Base-by-base conservation (phyloP, 2,113 vertebrate species). In the Saccopteryx bilineata region DNA sequence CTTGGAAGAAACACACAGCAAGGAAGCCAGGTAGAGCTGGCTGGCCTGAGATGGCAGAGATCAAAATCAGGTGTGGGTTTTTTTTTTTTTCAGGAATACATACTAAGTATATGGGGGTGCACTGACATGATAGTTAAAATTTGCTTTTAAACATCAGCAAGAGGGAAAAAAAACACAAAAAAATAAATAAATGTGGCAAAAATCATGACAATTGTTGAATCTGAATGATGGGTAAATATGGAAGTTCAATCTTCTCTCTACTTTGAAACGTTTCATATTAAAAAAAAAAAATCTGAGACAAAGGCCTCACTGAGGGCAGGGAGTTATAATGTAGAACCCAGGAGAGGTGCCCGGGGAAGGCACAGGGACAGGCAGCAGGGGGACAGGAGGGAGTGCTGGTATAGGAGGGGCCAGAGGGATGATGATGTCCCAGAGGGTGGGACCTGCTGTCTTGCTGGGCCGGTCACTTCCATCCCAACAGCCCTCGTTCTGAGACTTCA, bases 281-380 rank as follows among this genome's bases (percentile, higher is more conserved):
- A 58, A 96, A 79, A 75, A 61, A 8, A 58, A 96, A 79, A 75
- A 61, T 31, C 54, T 9, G 12, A 83, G 85, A 82, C 17, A 28
- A 72, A 56, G 19, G 10, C 31, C 65, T 63, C 33, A 52, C 12
- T 2, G 7, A 33, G 23, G 50, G 24, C 82, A 33, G 48, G n/a
- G 23, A 33, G 14, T 75, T 60, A 61, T 14, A 84, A 19, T 3
- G 31, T 9, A 28, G 66, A 28, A 31, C 60, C 33, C 48, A 69
- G 79, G 54, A 9, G 33, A 91, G 82, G 46, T 10, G 28, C 9
- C 14, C 3, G 14, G 74, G 69, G 31, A 63, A 12, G 17, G 10
- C 1, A 10, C 3, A 24, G 60, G 11, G 8, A 23, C 2, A 63
- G 50, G 46, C 56, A 65, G 31, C 1, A 0, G 28, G 61, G n/a